Percentiles rank a stretch among this genome's conserved stretches.
phyloP scores from a whole-genome alignment of 1,140 invertebrate genomes.

The Asobara japonica region DNA sequence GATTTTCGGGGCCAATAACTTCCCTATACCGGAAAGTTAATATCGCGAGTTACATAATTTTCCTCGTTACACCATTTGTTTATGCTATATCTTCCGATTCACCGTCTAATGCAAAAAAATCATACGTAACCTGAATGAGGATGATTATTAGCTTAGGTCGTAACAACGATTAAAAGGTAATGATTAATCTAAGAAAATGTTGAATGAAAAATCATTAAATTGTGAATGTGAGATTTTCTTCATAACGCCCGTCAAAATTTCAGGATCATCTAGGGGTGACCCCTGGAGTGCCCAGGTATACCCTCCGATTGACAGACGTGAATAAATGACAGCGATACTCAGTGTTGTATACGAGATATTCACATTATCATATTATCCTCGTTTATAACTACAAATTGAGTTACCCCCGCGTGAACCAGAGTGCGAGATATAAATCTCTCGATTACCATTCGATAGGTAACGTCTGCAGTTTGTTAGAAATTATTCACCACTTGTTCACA shows the following conservation, averaged over 20 bases:
- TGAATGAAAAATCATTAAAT: no score
- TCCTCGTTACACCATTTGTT: no score
- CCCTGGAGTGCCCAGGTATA: not conserved
- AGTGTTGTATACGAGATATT: not conserved
- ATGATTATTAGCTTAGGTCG: no score
- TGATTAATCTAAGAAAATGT: no score
- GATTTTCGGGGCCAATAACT: no score
- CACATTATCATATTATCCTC: constrained; percentile 65
- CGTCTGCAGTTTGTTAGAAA: not conserved
- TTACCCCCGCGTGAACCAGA: constrained; percentile 55
- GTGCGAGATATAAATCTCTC: constrained; percentile 44
- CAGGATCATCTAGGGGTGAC: constrained; percentile 40
- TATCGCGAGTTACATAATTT: no score
- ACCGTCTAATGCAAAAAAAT: no score
- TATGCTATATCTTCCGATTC: no score
- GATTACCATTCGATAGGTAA: not conserved
- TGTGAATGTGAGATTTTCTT: no score
- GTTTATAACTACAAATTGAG: constrained; percentile 67
- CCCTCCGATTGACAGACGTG: constrained; percentile 56
- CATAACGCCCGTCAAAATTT: constrained; percentile 38
- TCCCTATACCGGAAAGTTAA: no score
- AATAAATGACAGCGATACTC: constrained; percentile 55
- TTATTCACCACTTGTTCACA: not conserved
- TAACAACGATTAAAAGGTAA: no score
- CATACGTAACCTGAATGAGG: no score